Evolutionary conservation across 2,888 invertebrate genomes (phyloP), one percentile per base, ranked within the genome.

Genomic region (Thumatha senex): DNA sequence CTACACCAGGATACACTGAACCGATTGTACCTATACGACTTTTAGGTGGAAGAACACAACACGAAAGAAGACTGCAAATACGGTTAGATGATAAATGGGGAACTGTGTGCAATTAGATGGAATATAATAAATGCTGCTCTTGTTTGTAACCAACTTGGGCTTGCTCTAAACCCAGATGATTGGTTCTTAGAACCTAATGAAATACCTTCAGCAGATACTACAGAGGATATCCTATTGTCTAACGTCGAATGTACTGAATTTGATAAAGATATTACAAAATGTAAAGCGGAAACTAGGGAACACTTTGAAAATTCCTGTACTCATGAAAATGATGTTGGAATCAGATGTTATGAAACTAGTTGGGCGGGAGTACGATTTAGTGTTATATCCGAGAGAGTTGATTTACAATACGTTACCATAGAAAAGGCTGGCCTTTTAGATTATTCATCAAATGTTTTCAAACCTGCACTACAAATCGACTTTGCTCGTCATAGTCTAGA

Each of bases 31-130:
- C 96, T 0, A 95, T 98, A 7, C 93, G 98, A 58, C 89, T 98
- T 33, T 92, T 97, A 1, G 97, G 97, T 14, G 98, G 98, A 0
- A 92, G 93, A 57, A 95, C 95, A 1, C 94, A 94, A 46, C 93
- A 94, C 35, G 98, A 98, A 89, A 99, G 99, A 0, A 93, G 98
- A 62, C 81, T 98, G 34, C 97, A 97, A 91, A 94, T 99, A 0
- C 94, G 95, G 70, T 91, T 98, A 8, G 94, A 96, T 53, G 96
- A 95, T 0, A 94, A 95, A 78, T 99, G 99, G 99, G 99, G 99
- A 33, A 99, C 99, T 0, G 97, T 99, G 0, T 99, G 99, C 79
- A 97, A 97, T 84, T 97, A 97, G 96, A 40, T 99, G 99, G 98
- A 98, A 96, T 40, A 95, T 97, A 14, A 92, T 95, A 39, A 96